Percentiles rank a stretch among this genome's conserved stretches.
Conservation (phyloP, 2,797 vertebrate genomes). For the Sebastes alutus region DNA sequence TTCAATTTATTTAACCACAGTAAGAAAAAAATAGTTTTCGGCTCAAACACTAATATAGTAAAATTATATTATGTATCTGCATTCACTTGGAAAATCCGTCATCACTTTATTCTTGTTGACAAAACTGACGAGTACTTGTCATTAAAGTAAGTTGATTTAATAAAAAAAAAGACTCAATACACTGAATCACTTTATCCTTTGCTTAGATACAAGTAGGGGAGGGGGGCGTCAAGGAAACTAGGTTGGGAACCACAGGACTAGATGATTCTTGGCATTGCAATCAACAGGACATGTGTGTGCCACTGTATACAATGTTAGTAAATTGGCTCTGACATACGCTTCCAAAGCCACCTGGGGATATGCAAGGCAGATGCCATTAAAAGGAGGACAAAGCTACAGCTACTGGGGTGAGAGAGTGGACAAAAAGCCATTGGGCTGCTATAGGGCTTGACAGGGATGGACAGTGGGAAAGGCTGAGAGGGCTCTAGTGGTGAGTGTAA, state of each 20-base stretch:
- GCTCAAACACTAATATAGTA: too few species aligned
- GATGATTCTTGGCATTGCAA: constrained; percentile 24
- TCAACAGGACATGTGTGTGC: constrained; percentile 19
- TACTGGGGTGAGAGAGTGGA: constrained; percentile 34
- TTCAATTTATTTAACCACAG: rapidly evolving
- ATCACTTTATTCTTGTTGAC: too few species aligned
- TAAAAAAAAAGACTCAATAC: background rate
- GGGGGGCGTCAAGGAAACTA: background rate
- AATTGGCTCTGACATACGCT: constrained; percentile 36
- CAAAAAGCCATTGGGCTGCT: constrained; percentile 35
- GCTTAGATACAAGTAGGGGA: background rate
- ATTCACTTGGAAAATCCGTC: too few species aligned
- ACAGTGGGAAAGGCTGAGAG: constrained; percentile 34
- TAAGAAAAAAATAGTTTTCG: too few species aligned
- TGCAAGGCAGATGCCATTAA: constrained; percentile 31
- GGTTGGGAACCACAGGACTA: background rate
- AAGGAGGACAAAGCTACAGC: constrained; percentile 63
- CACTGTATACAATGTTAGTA: constrained; percentile 20
- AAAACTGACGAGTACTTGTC: too few species aligned
- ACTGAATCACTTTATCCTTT: background rate
- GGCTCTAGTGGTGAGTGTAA: constrained; percentile 32
- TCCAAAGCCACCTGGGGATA: constrained; percentile 51
- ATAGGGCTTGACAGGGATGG: constrained; percentile 46
- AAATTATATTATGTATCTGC: too few species aligned
- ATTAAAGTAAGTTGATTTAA: too few species aligned